A percentile compares a stretch with the other conserved stretches of the same genome.
Conservation (phyloP, 2,888 invertebrate species). For the Melanostoma scalare region DNA sequence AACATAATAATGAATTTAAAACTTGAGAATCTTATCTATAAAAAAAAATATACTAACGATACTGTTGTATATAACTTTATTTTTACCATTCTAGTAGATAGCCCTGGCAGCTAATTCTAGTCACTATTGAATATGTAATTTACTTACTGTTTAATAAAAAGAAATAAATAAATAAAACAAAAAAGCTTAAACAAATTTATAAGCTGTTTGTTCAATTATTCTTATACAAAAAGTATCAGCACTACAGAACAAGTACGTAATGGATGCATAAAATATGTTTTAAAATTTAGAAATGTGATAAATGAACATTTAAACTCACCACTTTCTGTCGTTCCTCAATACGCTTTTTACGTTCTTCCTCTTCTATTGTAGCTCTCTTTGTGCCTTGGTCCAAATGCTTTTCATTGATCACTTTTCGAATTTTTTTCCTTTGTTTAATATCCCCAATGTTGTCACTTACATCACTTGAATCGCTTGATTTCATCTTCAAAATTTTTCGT, state of each 20-base stretch:
- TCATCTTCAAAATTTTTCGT: conserved; percentile 76
- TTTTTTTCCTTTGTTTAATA: conserved; percentile 83
- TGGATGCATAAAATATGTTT: too few relatives aligned
- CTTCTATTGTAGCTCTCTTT: conserved; percentile 93
- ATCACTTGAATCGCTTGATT: conserved; percentile 75
- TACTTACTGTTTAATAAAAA: too few relatives aligned
- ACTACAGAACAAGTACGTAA: neutral
- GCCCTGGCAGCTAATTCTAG: too few relatives aligned
- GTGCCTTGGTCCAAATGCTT: conserved; percentile 91
- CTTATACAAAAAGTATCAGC: neutral
- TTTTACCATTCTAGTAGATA: too few relatives aligned
- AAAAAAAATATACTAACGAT: too few relatives aligned
- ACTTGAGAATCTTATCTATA: too few relatives aligned
- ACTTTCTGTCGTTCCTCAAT: conserved; percentile 93
- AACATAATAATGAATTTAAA: too few relatives aligned
- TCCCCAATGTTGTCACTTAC: conserved; percentile 76
- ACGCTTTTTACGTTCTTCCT: conserved; percentile 93
- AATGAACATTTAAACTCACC: conserved; percentile 81
- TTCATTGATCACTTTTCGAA: conserved; percentile 84
- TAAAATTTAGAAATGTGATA: neutral
- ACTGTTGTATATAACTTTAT: too few relatives aligned
- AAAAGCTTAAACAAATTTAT: too few relatives aligned
- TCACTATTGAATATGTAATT: too few relatives aligned
- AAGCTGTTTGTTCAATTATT: too few relatives aligned
- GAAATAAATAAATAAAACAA: too few relatives aligned